Evolutionary conservation across 2,797 vertebrate genomes (phyloP).

Genomic region (Rachycentron canadum): DNA sequence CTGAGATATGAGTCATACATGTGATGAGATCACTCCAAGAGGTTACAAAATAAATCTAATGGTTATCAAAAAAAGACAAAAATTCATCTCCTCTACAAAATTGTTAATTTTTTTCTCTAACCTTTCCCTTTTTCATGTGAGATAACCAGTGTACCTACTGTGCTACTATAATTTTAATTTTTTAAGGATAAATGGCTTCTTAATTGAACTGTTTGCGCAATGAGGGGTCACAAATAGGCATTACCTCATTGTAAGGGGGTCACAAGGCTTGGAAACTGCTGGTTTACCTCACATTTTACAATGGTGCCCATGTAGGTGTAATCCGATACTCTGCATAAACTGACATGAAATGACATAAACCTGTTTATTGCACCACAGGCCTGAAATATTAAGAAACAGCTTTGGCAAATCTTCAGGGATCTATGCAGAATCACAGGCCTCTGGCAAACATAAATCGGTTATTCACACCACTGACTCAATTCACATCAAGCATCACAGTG

Average conservation of each 20-base stretch:
- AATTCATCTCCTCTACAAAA: neutral
- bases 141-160: no score
- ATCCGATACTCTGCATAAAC: conserved; percentile 5
- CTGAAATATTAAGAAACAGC: neutral
- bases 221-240: neutral
- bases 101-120: neutral
- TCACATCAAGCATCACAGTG: conserved; percentile 25
- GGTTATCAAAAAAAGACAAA: neutral
- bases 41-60: neutral
- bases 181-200: no score
- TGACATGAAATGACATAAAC: neutral
- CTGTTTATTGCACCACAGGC: neutral
- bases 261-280: neutral
- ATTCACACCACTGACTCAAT: conserved; percentile 24
- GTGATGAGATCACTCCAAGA: no score
- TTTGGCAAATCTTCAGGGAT: conserved; percentile 23
- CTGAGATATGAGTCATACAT: neutral
- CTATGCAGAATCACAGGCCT: neutral
- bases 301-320: neutral
- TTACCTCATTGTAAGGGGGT: no score
- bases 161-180: no score
- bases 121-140: neutral
- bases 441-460: neutral
- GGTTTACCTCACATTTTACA: neutral
- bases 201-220: neutral